These are phyloP conservation scores for Acanthurus tractus DNA, from an alignment of 2,797 vertebrate species.

Conservation along the genomic window DNA sequence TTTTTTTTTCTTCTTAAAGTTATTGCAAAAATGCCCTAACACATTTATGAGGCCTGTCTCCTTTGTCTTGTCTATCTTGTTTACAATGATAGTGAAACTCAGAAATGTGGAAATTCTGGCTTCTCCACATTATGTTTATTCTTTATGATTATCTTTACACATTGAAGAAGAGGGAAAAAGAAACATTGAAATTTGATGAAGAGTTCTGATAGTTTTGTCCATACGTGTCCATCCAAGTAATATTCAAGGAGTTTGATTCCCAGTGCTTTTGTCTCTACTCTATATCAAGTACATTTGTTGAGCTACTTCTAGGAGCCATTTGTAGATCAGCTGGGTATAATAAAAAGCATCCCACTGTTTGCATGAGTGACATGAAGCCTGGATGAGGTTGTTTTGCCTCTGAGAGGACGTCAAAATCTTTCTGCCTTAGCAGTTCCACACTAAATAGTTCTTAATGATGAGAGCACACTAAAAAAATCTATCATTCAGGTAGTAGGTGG, in stretches of 20 bases:
- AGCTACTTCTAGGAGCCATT: not conserved
- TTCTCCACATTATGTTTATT: not conserved
- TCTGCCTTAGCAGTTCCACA: not conserved
- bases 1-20: not conserved
- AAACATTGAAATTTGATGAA: not conserved
- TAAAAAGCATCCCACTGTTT: not conserved
- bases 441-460: not conserved
- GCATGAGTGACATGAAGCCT: not conserved
- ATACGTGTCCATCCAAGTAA: too few species aligned
- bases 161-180: too few species aligned
- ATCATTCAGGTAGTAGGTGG: not conserved
- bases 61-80: not conserved
- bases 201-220: not conserved
- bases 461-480: not conserved
- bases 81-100: not conserved
- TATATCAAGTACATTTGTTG: not conserved
- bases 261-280: too few species aligned
- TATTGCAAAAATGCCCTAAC: not conserved
- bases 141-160: too few species aligned
- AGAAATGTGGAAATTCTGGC: conserved; percentile 23
- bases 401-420: not conserved
- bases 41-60: not conserved
- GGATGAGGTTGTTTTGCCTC: not conserved
- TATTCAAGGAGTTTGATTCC: too few species aligned
- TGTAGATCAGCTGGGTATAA: not conserved